Evolutionary conservation across 35 echinoderm and acorn worm genomes (phyloP).

Genomic region (Eucidaris tribuloides): DNA sequence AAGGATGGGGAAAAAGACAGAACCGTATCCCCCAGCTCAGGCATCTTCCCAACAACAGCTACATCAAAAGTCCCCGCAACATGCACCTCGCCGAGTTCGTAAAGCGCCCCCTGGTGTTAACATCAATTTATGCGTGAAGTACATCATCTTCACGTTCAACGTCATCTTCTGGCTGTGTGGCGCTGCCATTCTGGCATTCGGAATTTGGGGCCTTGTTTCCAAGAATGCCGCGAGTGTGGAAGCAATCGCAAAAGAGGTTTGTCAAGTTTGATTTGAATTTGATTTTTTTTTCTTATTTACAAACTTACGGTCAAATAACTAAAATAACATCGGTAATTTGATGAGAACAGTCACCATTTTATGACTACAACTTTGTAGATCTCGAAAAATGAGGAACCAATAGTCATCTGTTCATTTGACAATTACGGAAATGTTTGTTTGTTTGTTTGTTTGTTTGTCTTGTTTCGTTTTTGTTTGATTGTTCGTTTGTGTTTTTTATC

Average conservation of each 20-base stretch:
- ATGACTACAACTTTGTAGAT: too few species aligned
- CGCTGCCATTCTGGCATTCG: constrained; percentile 70
- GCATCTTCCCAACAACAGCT: constrained; percentile 8
- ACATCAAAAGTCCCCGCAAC: neutral
- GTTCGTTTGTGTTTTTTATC: too few species aligned
- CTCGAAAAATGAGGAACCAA: too few species aligned
- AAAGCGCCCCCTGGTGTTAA: constrained; percentile 69
- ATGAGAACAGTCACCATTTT: too few species aligned
- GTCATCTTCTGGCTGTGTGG: constrained; percentile 91
- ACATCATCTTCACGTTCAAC: constrained; percentile 83
- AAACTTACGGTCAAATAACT: too few species aligned
- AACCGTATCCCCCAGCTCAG: neutral
- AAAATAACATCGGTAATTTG: too few species aligned
- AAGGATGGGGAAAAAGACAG: neutral
- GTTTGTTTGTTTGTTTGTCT: too few species aligned
- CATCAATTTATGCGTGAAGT: constrained; percentile 86
- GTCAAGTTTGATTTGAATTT: neutral
- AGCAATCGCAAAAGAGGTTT: constrained; percentile 63
- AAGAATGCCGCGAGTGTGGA: constrained; percentile 66
- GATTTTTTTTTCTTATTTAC: too few species aligned
- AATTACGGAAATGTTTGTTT: too few species aligned
- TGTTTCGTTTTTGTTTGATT: too few species aligned
- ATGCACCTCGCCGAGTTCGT: neutral
- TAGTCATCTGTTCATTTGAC: too few species aligned
- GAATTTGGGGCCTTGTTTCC: constrained; percentile 85